Base-by-base conservation (phyloP, 2,113 vertebrate genomes). In the Trogon melanurus region DNA sequence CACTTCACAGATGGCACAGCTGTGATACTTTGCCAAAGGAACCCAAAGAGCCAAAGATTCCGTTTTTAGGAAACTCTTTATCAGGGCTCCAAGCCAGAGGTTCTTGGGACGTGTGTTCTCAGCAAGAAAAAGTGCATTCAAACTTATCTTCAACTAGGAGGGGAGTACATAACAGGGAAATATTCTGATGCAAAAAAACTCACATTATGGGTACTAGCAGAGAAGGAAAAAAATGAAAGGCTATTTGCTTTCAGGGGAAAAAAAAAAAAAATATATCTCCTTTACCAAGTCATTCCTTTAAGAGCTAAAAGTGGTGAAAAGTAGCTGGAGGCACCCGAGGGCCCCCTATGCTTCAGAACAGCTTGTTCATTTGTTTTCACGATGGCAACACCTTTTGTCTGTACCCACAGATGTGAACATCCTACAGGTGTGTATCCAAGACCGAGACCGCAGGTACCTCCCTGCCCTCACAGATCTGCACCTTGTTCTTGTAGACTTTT, bases 191-290 rank as follows among this genome's bases (percentile, higher is more conserved):
- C 27, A 65, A 88, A 85, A 85, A 83, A 57, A 11, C 25, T 48
- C 36, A 16, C 3, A 1, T n/a, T 34, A 6, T 16, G 44, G 29
- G 16, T 79, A 45, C n/a, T 12, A n/a, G 32, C 51, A 60, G 44
- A 0, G 26, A 11, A 22, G 25, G 1, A 9, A 21, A 27, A 16
- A 56, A 61, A 53, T 10, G 25, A 16, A 16, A 9, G 3, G 2
- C 2, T n/a, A 3, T 15, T 70, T 17, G 51, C 14, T 64, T 44
- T 27, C 54, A 67, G 19, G 30, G 25, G 17, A 34, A 50, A 65
- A n/a, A 23, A 36, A 36, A 36, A 36, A 36, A 36, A 36, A 36
- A 36, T 8, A 36, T 16, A 20, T 65, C 13, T 65, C 11, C 57
- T 8, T 71, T 34, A 11, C 23, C n/a, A 54, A 13, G 16, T 45